Evolutionary conservation across 2,797 vertebrate species (phyloP), one percentile per base, ranked within the genome.

Genomic region (Eleutherodactylus coqui): DNA sequence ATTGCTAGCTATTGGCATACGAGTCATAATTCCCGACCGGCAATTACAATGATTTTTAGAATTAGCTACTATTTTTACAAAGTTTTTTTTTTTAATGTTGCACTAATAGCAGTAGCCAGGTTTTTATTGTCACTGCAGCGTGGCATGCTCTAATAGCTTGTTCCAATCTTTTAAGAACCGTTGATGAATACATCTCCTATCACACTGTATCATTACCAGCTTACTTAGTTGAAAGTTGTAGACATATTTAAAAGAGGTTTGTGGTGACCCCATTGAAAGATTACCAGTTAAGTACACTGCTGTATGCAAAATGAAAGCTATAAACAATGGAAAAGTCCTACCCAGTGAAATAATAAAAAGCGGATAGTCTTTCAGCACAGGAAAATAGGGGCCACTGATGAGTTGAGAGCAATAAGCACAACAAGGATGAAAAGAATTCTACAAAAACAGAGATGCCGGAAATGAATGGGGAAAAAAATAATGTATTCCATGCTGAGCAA

Each of bases 281-380:
- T 41, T 13, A 49, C n/a, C 36, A 49, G 32, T n/a, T 34, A 70
- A 27, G 32, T 34, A 27, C 24, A 34, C 47, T 82, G 47, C 29
- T 53, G 34, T 8, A 27, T 1, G 19, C 45, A 70, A 34, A 82
- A 53, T 10, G 3, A 47, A n/a, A 27, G 14, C 17, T 6, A 36
- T 51, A 53, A 82, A 82, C 79, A 82, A 70, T 82, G 62, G 79
- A 70, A 82, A 49, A 51, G 27, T 29, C 17, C 47, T n/a, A 67
- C 21, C 45, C 7, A 36, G 7, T 8, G 49, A 10, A 82, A 82
- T 53, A 53, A 70, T 38, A 53, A 38, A 82, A 53, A 17, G 21
- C 21, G 45, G 27, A 41, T 16, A 51, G 45, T 51, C 62, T 82
- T 70, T 82, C 79, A 82, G 62, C 79, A 82, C 79, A 70, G 79